Conservation (phyloP, 2,113 vertebrate species). For the Scytalopus superciliaris region DNA sequence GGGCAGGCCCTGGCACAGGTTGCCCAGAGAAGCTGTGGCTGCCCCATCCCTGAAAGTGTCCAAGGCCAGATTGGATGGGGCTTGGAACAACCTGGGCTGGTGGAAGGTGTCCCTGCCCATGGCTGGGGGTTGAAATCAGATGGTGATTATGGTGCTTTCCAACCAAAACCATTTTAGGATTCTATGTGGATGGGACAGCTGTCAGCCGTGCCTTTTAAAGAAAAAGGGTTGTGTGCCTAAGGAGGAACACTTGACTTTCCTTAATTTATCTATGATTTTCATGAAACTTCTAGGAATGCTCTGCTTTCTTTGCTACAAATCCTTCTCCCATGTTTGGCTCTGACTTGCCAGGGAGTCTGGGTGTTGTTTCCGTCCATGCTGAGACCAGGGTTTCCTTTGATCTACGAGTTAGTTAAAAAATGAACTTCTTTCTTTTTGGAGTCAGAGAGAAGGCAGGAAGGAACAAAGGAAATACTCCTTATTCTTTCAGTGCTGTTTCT, state of each 20-base stretch:
- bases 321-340: not conserved
- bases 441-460: not conserved
- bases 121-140: not conserved
- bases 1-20: rapidly evolving
- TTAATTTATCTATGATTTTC: not conserved
- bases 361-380: not conserved
- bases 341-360: not conserved
- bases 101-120: not conserved
- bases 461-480: not conserved
- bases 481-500: not conserved
- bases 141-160: not conserved
- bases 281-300: not conserved
- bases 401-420: not conserved
- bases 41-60: not conserved
- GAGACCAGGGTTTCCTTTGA: not conserved
- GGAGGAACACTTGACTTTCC: not conserved
- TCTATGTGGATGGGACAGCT: not conserved
- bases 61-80: not conserved
- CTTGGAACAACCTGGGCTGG: not conserved
- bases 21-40: not conserved
- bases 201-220: not conserved
- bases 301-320: not conserved
- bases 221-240: not conserved
- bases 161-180: not conserved
- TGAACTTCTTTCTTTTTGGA: not conserved